A percentile compares a stretch with the other conserved stretches of the same genome.
These are phyloP conservation scores for Cyclophora albipunctata DNA, from an alignment of 2,888 invertebrate species.

Conservation along the genomic window DNA sequence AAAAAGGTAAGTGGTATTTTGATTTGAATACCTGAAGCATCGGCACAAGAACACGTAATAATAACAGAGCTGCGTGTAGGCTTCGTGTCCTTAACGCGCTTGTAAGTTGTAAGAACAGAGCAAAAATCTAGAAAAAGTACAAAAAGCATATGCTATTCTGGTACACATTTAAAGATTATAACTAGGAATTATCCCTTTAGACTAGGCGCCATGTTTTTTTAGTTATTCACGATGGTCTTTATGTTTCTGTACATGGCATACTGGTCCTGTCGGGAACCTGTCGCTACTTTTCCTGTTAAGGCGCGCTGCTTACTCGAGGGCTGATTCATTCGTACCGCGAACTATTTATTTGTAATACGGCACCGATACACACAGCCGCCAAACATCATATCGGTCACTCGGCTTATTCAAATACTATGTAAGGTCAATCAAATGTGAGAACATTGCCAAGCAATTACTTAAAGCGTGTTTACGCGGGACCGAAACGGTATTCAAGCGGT, in stretches of 20 bases:
- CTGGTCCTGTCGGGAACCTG: constrained; percentile 24
- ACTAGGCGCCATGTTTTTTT: constrained; percentile 15
- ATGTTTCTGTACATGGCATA: constrained; percentile 12
- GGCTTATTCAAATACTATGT: too few species aligned
- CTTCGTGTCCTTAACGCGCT: too few species aligned
- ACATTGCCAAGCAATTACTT: too few species aligned
- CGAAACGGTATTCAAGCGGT: not conserved
- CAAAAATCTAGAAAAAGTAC: too few species aligned
- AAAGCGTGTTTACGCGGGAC: not conserved
- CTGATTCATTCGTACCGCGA: constrained; percentile 45
- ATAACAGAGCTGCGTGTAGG: too few species aligned
- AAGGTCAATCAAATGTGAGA: not conserved
- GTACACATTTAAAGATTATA: constrained; percentile 1
- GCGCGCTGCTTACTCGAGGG: constrained; percentile 42
- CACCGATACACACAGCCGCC: not conserved
- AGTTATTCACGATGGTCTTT: not conserved
- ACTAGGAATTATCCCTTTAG: constrained; percentile 3
- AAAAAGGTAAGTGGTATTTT: too few species aligned
- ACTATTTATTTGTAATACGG: constrained; percentile 28
- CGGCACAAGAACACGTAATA: too few species aligned
- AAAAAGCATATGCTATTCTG: too few species aligned
- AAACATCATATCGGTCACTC: too few species aligned
- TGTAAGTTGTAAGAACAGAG: too few species aligned
- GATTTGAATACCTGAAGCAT: too few species aligned
- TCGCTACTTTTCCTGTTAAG: constrained; percentile 48